Conservation (phyloP, 2,113 vertebrate species). For the Excalfactoria chinensis region DNA sequence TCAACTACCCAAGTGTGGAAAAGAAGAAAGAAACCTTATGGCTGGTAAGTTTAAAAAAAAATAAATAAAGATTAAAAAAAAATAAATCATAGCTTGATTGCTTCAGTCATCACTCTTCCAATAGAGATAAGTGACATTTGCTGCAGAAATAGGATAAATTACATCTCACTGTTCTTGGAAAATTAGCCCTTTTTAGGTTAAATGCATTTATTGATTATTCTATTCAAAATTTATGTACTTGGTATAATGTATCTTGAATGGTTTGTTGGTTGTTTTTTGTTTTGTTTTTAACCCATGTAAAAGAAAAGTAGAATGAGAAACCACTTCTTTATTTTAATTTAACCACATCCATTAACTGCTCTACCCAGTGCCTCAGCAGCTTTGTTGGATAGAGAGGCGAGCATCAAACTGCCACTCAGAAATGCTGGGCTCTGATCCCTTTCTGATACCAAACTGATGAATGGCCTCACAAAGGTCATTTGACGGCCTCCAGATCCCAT, state of each 20-base stretch:
- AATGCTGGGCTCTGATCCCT: neutral
- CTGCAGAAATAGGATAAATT: neutral
- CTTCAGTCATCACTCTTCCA: neutral
- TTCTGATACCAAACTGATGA: fast-evolving
- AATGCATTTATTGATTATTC: neutral
- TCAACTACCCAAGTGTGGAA: neutral
- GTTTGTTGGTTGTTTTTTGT: neutral
- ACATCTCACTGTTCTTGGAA: neutral
- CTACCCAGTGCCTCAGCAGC: neutral
- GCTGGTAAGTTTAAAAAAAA: constrained; percentile 38
- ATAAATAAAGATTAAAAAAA: neutral
- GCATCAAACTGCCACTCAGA: neutral
- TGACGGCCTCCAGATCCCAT: neutral
- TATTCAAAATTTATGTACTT: neutral
- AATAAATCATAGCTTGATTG: neutral
- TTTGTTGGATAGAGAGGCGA: neutral
- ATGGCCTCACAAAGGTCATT: neutral
- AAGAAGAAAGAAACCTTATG: constrained; percentile 53
- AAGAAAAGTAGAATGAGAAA: neutral
- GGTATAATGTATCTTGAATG: neutral
- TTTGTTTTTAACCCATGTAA: neutral
- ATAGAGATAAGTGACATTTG: neutral
- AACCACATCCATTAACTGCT: neutral
- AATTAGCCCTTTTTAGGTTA: neutral
- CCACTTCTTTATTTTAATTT: neutral